Base-by-base conservation (phyloP, 1,140 invertebrate genomes). In the Batillaria attramentaria region DNA sequence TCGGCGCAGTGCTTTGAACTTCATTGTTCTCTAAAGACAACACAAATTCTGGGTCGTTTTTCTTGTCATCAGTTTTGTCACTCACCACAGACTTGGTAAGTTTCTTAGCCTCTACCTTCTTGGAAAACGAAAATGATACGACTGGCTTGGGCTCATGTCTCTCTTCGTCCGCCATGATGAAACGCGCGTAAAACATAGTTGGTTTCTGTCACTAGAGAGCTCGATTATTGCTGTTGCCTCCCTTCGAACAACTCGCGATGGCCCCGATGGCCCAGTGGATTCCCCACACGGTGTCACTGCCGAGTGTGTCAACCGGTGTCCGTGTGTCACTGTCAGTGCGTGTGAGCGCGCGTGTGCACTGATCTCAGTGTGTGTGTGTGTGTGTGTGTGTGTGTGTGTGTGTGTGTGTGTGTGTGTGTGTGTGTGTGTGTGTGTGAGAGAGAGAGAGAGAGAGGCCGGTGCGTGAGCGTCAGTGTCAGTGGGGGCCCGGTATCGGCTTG, bases 71-170 rank as follows among this genome's bases (percentile, higher is more conserved):
- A n/a, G 65, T 33, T 54, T 81, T 78, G 57, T 87, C 85, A 37
- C 77, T 78, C 20, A 84, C 74, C 18, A 68, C 43, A 24, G 86
- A 87, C 80, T 80, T 87, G 57, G 46, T 42, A 2, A 88, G 75
- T 41, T 84, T 79, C 70, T 84, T 85, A 5, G 54, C 82, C n/a
- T 86, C 83, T 28, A 82, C 73, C 78, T 84, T 87, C 62, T 89
- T 88, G 0, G 84, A 82, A 78, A 89, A 88, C 16, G 85, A 85
- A 79, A 89, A 88, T 2, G 88, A 87, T 31, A 89, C 31, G 16
- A 54, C 66, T 50, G 37, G 31, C 24, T 70, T 79, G 50, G 5
- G n/a, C 20, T 28, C 39, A 10, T 46, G 20, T 3, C 8, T 37
- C 37, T 73, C 46, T 18, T 69, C 43, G 28, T 60, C 75, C 72